Base-by-base conservation (phyloP, 2,113 vertebrate species). In the Pollachius pollachius region DNA sequence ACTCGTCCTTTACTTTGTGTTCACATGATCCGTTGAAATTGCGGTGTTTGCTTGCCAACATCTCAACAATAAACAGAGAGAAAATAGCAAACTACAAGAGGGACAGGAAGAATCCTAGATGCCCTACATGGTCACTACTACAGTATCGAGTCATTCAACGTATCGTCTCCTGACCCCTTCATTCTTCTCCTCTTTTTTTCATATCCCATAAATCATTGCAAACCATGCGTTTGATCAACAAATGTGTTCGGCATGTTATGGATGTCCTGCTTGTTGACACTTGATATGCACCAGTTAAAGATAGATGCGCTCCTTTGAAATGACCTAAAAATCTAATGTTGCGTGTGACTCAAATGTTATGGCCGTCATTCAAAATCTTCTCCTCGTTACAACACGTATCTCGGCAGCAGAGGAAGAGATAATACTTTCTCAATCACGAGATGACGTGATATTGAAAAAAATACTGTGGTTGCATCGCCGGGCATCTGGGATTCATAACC, bases 231-330 rank as follows among this genome's bases (percentile, higher is more conserved):
- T 67, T 85, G 74, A 80, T 78, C 61, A 64, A 54, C 74, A 74
- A 83, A 70, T 19, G 52, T 57, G 30, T 63, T 37, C 54, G 70
- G 73, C 69, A 72, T 82, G 81, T 82, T 84, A 56, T 87, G 74
- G 76, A 71, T 52, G 68, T 54, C 72, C 57, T 71, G 65, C 73
- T 74, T 41, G 65, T 70, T 58, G 54, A 70, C 62, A 75, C 69
- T 67, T 18, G 79, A 64, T 48, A 25, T 60, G 64, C 59, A 75
- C 67, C 62, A 69, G 52, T 59, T 17, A 18, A 21, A 80, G 58
- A 19, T 21, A 80, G 76, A 85, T 71, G 80, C 81, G 74, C 68
- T 77, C 74, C 70, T 72, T 68, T 71, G 70, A 76, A 75, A 69
- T 58, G 16, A 77, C 69, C 59, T 70, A 72, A 77, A 68, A 65